These are phyloP conservation scores for Urocynchramus pylzowi DNA, from an alignment of 2,113 vertebrate species.

Conservation along the genomic window DNA sequence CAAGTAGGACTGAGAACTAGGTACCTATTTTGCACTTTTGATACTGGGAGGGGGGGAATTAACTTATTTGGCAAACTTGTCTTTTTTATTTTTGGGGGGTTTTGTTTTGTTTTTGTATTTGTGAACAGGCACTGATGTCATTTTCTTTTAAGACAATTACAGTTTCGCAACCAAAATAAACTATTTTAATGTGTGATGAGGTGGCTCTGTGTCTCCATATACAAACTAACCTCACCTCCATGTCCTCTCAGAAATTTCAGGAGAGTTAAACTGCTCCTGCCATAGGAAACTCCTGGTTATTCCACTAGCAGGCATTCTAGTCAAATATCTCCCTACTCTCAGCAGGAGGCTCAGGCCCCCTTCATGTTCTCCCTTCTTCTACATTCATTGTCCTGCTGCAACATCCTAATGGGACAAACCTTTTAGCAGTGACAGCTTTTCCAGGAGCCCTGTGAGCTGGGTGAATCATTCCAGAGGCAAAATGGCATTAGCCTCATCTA, in stretches of 20 bases:
- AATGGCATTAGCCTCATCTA: neutral
- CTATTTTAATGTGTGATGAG: slow-evolving; percentile 76
- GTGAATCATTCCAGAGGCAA: neutral
- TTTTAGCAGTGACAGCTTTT: neutral
- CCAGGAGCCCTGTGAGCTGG: neutral
- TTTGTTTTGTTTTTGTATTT: slow-evolving; percentile 57
- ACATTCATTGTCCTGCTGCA: neutral
- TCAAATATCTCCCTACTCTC: neutral
- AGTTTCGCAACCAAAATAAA: slow-evolving; percentile 79
- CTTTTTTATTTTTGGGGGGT: slow-evolving; percentile 20
- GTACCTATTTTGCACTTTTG: slow-evolving; percentile 80
- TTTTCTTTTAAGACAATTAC: slow-evolving; percentile 66
- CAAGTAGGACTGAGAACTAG: slow-evolving; percentile 48
- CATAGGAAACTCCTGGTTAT: neutral
- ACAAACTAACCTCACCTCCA: rapidly evolving
- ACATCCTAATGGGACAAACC: neutral
- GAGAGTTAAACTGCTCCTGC: rapidly evolving
- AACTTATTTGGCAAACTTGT: slow-evolving; percentile 76
- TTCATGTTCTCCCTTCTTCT: neutral
- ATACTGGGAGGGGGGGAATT: slow-evolving; percentile 64
- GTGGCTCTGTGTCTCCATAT: neutral
- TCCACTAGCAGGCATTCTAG: neutral
- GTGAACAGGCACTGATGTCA: slow-evolving; percentile 70
- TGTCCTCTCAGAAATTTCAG: neutral
- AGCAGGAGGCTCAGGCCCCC: neutral